Conservation (phyloP, 2,888 invertebrate genomes). For the Schrankia costaestrigalis region DNA sequence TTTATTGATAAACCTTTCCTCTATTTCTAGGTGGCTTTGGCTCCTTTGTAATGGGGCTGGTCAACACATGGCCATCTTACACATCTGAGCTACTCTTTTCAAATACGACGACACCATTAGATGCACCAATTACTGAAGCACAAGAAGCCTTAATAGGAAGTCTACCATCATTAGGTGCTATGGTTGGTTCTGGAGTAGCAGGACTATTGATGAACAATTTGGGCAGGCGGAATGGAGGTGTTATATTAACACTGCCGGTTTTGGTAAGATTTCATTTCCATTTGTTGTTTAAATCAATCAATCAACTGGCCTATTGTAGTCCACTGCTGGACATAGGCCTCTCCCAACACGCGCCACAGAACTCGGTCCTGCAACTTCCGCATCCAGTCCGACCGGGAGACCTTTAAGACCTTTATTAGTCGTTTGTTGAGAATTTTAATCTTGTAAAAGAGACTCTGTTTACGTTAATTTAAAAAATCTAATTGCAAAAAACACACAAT, state of each 20-base stretch:
- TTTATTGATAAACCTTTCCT: no score
- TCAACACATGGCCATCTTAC: slow-evolving; percentile 59
- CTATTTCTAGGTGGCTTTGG: slow-evolving; percentile 7
- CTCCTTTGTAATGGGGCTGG: slow-evolving; percentile 38
- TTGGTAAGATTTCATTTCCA: slow-evolving; percentile 46
- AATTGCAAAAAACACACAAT: no score
- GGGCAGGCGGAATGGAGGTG: slow-evolving; percentile 44
- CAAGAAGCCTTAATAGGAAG: slow-evolving; percentile 53
- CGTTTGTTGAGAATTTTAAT: no score
- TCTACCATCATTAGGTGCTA: slow-evolving; percentile 49
- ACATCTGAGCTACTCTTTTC: slow-evolving; percentile 49
- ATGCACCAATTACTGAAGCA: slow-evolving; percentile 44
- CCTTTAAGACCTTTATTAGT: no score
- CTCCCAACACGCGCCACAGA: no score
- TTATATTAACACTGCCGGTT: slow-evolving; percentile 71
- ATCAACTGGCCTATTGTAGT: background rate
- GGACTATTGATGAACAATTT: slow-evolving; percentile 43
- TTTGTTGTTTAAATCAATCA: background rate
- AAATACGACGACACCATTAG: slow-evolving; percentile 42
- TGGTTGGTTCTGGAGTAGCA: slow-evolving; percentile 42
- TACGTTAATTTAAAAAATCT: no score
- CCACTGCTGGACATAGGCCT: no score
- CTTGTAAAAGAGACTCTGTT: no score
- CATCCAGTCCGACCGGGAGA: no score
- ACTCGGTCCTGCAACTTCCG: no score